These are phyloP conservation scores for Mionectes macconnelli DNA, from an alignment of 2,113 vertebrate genomes.

Conservation along the genomic window DNA sequence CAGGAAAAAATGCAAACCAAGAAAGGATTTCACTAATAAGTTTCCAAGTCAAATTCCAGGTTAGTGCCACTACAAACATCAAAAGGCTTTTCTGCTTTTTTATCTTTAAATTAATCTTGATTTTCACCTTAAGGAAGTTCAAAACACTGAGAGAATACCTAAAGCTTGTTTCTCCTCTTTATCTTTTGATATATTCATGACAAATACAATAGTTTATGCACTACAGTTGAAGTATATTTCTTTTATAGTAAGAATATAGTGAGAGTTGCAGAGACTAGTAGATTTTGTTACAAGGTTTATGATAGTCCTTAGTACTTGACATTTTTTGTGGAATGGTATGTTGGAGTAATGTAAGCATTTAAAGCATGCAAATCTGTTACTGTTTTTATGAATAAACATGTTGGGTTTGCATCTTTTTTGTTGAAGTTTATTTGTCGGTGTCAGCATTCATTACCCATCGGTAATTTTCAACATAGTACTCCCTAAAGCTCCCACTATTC, in stretches of 20 bases:
- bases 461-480: constrained; percentile 48
- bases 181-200: not conserved
- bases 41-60: not conserved
- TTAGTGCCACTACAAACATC: not conserved
- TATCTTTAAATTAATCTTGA: not conserved
- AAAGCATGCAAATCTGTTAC: constrained; percentile 29
- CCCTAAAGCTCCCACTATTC: constrained; percentile 29
- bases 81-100: not conserved
- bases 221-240: not conserved
- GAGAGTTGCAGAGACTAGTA: not conserved
- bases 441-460: constrained; percentile 53
- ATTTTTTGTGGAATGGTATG: constrained; percentile 24
- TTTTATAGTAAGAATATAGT: not conserved
- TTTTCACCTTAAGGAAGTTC: not conserved
- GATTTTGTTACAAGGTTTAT: constrained; percentile 45
- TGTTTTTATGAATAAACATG: constrained; percentile 38
- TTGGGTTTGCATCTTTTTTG: constrained; percentile 21
- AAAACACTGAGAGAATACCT: not conserved
- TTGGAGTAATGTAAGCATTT: constrained; percentile 50
- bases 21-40: not conserved
- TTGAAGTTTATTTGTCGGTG: constrained; percentile 27
- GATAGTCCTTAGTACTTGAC: not conserved
- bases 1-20: not conserved
- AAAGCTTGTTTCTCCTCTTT: not conserved
- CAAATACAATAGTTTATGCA: not conserved